Conservation (phyloP, 2,113 vertebrate species). For the Picathartes gymnocephalus region DNA sequence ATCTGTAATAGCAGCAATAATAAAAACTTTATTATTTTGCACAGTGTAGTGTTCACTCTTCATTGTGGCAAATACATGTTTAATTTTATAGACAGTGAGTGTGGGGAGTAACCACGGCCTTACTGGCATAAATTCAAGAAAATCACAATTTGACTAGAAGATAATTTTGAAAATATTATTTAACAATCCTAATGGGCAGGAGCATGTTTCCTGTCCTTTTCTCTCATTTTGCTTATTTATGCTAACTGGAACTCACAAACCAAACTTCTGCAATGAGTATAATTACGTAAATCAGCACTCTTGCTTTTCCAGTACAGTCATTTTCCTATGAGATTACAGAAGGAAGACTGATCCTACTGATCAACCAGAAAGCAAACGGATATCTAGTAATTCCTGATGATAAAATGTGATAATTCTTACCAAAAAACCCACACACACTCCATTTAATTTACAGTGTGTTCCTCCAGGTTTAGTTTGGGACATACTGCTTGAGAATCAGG, state of each 20-base stretch:
- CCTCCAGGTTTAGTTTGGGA: neutral
- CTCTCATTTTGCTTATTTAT: neutral
- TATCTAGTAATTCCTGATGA: neutral
- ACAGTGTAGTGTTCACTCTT: neutral
- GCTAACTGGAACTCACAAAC: neutral
- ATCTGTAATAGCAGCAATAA: neutral
- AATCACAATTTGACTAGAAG: neutral
- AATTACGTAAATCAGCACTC: neutral
- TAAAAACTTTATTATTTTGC: neutral
- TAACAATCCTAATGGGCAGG: neutral
- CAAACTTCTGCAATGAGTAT: constrained; percentile 14
- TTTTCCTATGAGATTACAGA: neutral
- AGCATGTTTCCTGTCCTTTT: neutral
- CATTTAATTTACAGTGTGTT: neutral
- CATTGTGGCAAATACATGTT: neutral
- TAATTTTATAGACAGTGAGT: neutral
- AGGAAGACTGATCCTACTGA: neutral
- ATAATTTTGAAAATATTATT: neutral
- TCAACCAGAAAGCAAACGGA: neutral
- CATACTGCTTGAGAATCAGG: neutral
- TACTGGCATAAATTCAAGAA: neutral
- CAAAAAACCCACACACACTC: neutral
- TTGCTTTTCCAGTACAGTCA: neutral
- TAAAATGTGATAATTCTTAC: neutral
- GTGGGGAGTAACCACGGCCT: neutral